Evolutionary conservation across 2,888 invertebrate genomes (phyloP), one percentile per base, ranked within the genome.

Genomic region (Lepetodrilus schrolli): DNA sequence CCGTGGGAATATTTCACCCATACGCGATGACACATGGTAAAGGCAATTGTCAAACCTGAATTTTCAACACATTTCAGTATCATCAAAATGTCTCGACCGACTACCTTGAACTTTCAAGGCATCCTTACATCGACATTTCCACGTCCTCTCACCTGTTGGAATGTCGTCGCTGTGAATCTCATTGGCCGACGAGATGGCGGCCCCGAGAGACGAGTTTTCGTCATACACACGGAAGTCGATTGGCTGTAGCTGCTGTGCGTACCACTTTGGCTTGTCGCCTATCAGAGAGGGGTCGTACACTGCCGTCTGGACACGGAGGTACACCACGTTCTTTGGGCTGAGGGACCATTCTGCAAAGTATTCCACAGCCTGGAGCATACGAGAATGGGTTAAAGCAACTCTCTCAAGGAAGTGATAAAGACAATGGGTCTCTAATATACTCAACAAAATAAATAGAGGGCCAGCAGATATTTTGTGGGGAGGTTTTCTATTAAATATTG

Each of bases 221-320:
- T 96, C 96, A 95, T 97, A 98, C 0, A 97, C 97, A 2, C 94
- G 93, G 90, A 99, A 99, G 73, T 94, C 93, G 58, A 99, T 95
- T 82, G 97, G 96, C 78, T 99, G 92, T 10, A 93, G 93, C 81
- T 84, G 84, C 49, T 88, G 85, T 65, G 87, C 94, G 90, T 95
- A 99, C 99, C 99, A 99, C 90, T 98, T 98, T 21, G 96, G 93
- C 91, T 99, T 99, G 91, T 99, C 99, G 30, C 99, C 99, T 74
- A 99, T 95, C 90, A 96, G 95, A 20, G 95, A 93, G 0, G 99
- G 98, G 91, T 98, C 98, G 88, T 95, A 94, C 94, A 34, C 91
- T 23, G 99, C 99, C 0, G 98, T 99, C 88, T 99, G 99, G 0
- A 99, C 97, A 4, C 99, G 93, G 51, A 98, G 93, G 89, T 98